A percentile compares a stretch with the other conserved stretches of the same genome.
Conservation (phyloP, 1,140 invertebrate species). For the Brachionus calyciflorus region DNA sequence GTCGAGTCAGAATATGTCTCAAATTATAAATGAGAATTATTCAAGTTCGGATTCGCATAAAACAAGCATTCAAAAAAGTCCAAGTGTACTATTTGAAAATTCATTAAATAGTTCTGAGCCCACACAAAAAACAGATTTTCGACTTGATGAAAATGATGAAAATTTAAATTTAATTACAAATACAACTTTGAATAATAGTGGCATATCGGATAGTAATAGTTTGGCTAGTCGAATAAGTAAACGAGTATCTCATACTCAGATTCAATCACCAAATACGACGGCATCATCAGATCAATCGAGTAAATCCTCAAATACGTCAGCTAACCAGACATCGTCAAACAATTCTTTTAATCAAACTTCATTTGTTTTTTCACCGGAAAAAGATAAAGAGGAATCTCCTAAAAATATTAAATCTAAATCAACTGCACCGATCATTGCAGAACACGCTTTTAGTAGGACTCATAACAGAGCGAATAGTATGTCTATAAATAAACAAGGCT, state of each 20-base stretch:
- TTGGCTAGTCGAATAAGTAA: not conserved
- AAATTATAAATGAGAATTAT: not conserved
- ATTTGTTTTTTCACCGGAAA: slow-evolving; percentile 19
- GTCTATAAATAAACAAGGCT: not conserved
- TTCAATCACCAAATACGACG: not conserved
- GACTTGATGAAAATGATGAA: not conserved
- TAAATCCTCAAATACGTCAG: not conserved
- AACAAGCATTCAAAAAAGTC: slow-evolving; percentile 25
- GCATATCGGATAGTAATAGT: not conserved
- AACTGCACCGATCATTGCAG: not conserved
- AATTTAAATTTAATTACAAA: slow-evolving; percentile 19
- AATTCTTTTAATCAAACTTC: slow-evolving; percentile 27
- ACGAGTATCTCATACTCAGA: not conserved
- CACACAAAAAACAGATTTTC: not conserved
- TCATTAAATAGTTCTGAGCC: slow-evolving; percentile 14
- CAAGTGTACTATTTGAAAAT: slow-evolving; percentile 23
- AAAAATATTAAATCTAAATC: not conserved
- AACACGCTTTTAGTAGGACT: not conserved
- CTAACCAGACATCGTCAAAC: slow-evolving; percentile 20
- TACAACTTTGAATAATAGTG: not conserved
- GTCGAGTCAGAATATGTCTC: not conserved
- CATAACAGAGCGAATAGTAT: slow-evolving; percentile 15
- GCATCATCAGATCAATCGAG: not conserved
- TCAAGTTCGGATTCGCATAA: slow-evolving; percentile 3
- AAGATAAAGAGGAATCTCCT: not conserved